These are phyloP conservation scores for Odontamblyopus rebecca DNA, from an alignment of 2,797 vertebrate genomes.

Conservation along the genomic window DNA sequence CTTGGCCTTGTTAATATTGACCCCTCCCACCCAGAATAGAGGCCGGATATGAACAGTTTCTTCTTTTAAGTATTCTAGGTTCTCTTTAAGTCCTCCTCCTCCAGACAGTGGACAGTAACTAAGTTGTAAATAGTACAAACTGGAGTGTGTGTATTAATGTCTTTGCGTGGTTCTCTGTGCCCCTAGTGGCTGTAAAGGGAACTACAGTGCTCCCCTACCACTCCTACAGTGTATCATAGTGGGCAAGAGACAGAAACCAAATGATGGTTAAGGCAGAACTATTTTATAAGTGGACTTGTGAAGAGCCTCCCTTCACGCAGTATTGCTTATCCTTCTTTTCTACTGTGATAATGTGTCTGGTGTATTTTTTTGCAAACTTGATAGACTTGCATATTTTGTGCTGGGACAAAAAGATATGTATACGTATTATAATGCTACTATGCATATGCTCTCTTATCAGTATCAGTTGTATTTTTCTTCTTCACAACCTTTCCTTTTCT, in stretches of 20 bases:
- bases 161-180: constrained; percentile 57
- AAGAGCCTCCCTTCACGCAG: constrained; percentile 48
- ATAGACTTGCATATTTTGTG: constrained; percentile 49
- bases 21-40: constrained; percentile 28
- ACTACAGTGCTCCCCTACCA: constrained; percentile 38
- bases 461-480: constrained; percentile 44
- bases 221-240: constrained; percentile 46
- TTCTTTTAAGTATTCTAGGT: constrained; percentile 35
- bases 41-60: constrained; percentile 27
- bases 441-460: constrained; percentile 41
- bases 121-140: constrained; percentile 59
- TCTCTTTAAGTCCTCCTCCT: constrained; percentile 47
- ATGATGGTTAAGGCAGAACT: constrained; percentile 21
- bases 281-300: constrained; percentile 47
- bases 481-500: constrained; percentile 22
- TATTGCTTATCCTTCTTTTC: constrained; percentile 53
- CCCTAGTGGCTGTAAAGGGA: constrained; percentile 31
- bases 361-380: constrained; percentile 48
- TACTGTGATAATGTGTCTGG: constrained; percentile 65
- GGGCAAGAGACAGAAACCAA: constrained; percentile 42
- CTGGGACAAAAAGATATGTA: constrained; percentile 36
- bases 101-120: constrained; percentile 44
- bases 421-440: constrained; percentile 44
- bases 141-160: constrained; percentile 64
- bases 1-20: constrained; percentile 29